Evolutionary conservation across 1,140 invertebrate genomes (phyloP), one percentile per base, ranked within the genome.

Genomic region (Elysia chlorotica): DNA sequence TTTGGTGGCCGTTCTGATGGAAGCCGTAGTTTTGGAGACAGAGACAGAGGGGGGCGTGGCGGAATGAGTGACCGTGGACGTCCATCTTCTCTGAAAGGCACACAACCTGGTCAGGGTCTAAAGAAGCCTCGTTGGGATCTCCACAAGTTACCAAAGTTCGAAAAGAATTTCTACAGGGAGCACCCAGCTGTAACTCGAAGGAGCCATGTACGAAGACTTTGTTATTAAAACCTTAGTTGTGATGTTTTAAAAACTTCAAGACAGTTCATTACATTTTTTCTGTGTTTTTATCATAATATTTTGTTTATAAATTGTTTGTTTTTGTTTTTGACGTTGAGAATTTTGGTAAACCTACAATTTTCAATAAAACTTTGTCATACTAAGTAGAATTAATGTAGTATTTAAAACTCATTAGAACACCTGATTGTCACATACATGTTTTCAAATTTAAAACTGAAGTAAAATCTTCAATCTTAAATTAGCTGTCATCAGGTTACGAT

Each of bases 141-240:
- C 71, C 90, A 91, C 65, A 90, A 92, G 75, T 86, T 98, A 33
- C 91, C 92, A 76, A 92, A 93, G 38, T 97, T 98, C 85, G 90
- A 93, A 71, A 98, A 98, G 88, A 93, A 98, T 87, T 95, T 99
- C 82, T 98, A 98, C 85, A 89, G 91, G 68, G 93, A 95, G 59
- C 93, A 96, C 86, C 90, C 91, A 14, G 92, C 93, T 88, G 92
- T 95, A 28, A 82, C 92, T 54, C 90, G 89, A 38, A 80, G 88
- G 76, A 71, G 76, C 62, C 76, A 74, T 53, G 87, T 88, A 79
- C n/a, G n/a, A n/a, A n/a, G n/a, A n/a, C n/a, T n/a, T n/a, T n/a
- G n/a, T n/a, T n/a, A n/a, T n/a, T n/a, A n/a, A n/a, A n/a, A n/a
- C n/a, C n/a, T n/a, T n/a, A n/a, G n/a, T n/a, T n/a, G n/a, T n/a